Base-by-base conservation (phyloP, 2,888 invertebrate species). In the Anodontia alba region DNA sequence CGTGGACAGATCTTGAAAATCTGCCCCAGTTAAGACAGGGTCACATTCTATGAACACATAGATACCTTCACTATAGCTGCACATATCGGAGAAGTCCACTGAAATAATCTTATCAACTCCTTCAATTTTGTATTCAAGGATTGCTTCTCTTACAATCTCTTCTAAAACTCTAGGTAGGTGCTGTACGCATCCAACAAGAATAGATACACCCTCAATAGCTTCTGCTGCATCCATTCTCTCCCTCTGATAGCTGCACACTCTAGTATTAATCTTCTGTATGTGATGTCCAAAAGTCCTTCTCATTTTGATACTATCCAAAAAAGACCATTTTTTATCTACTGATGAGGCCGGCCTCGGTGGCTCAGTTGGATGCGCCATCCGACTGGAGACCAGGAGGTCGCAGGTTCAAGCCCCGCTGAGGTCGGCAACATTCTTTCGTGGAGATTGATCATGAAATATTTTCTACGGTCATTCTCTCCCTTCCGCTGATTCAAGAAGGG, bases 161-260 rank as follows among this genome's bases (percentile, higher is more conserved):
- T 62, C 62, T 33, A 62, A 12, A 33, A 62, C 33, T 15, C 62
- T 62, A 62, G 62, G 62, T 17, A 62, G 12, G 23, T 62, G 62
- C 17, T 62, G 62, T 5, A 62, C 62, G 1, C 33, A 5, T 33
- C 62, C 62, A 62, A 33, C 33, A 33, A 7, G 33, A 31, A 62
- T 3, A 12, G 62, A 33, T 15, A 62, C 31, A 17, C 62, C 62
- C 5, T 62, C 62, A 33, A 62, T 62, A 62, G 33, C 62, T 20
- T 62, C 62, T 62, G 62, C 62, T 62, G 62, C 62, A 31, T 62
- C 17, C 17, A 62, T 31, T 33, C 62, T 31, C 33, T 62, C 62
- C 17, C n/a, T 62, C 33, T 62, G 62, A 17, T 62, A 62, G 62
- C 62, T 62, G 33, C 62, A 62, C 5, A 62, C 62, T 62, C 62